phyloP scores from a whole-genome alignment of 37 sponge, comb jelly and placozoan genomes.

The Hexactinellida sp. region DNA sequence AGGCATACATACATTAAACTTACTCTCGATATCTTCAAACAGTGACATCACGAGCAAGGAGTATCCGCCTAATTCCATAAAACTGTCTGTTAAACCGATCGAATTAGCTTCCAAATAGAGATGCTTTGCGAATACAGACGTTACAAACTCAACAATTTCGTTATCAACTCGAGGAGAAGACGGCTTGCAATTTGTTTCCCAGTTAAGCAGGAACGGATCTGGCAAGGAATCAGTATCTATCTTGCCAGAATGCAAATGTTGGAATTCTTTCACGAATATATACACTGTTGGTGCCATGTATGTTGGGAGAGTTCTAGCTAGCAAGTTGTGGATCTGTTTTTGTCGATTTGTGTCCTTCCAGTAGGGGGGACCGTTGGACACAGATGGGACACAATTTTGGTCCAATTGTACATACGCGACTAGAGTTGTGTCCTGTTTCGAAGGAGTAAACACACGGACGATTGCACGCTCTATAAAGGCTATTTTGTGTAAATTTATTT shows the following conservation, averaged over 20 bases:
- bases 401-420: not conserved
- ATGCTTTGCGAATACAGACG: not conserved
- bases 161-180: not conserved
- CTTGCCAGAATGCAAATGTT: not conserved
- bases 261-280: not conserved
- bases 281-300: not conserved
- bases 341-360: not conserved
- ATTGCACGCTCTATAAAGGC: not conserved
- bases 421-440: not conserved
- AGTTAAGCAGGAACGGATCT: not conserved
- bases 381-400: not conserved
- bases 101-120: not conserved
- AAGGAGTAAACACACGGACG: not conserved
- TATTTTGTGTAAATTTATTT: not conserved
- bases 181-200: not conserved
- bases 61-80: not conserved
- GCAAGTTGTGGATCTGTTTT: not conserved
- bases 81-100: not conserved
- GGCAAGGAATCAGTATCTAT: not conserved
- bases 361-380: not conserved
- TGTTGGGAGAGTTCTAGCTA: not conserved
- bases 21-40: not conserved
- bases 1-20: conserved; percentile 10
- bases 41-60: not conserved
- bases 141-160: not conserved